phyloP scores from a whole-genome alignment of 2,888 invertebrate species.

The Gerosis bhagava region DNA sequence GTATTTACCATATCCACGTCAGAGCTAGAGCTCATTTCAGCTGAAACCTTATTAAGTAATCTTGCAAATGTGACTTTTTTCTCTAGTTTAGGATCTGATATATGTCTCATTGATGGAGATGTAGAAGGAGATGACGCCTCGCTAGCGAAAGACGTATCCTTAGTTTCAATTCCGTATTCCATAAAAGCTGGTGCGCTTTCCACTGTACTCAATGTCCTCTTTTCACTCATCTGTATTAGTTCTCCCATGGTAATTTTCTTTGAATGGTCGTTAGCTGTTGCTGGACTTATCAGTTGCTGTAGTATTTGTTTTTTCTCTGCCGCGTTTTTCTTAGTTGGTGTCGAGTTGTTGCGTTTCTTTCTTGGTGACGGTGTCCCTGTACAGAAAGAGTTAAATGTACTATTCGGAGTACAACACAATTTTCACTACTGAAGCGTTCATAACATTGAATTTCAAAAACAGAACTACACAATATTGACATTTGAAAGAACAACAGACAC shows the following conservation, averaged over 20 bases:
- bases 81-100: conserved; percentile 87
- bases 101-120: conserved; percentile 79
- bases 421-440: conserved; percentile 47
- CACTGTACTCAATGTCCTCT: conserved; percentile 70
- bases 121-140: conserved; percentile 77
- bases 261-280: conserved; percentile 82
- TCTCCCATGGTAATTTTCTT: conserved; percentile 88
- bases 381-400: conserved; percentile 36
- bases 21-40: conserved; percentile 90
- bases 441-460: conserved; percentile 56
- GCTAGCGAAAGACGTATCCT: conserved; percentile 84
- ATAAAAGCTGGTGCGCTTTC: conserved; percentile 75
- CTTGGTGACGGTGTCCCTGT: conserved; percentile 90
- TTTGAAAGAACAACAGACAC: conserved; percentile 39
- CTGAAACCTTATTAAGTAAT: conserved; percentile 87
- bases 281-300: conserved; percentile 89
- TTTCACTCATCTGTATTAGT: conserved; percentile 88
- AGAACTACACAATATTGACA: conserved; percentile 53
- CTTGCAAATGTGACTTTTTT: conserved; percentile 91
- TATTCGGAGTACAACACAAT: conserved; percentile 31
- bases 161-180: conserved; percentile 73
- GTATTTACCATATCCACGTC: conserved; percentile 84
- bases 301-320: conserved; percentile 91
- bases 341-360: conserved; percentile 90
- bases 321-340: conserved; percentile 88